Conservation (phyloP, 2,113 vertebrate genomes). For the Cyprinodon variegatus region DNA sequence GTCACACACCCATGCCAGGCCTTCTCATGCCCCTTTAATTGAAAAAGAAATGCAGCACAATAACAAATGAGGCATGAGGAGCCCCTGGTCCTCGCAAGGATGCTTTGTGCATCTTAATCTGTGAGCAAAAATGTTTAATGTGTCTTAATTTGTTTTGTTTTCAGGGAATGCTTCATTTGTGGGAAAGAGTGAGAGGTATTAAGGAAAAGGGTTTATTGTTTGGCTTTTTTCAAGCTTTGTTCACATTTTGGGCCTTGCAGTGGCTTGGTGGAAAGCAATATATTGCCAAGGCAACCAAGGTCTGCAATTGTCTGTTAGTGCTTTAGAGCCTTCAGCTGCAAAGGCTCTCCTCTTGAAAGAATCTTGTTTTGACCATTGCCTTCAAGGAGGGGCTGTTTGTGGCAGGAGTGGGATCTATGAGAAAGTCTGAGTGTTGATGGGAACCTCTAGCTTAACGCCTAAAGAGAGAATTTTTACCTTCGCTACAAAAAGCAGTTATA, state of each 20-base stretch:
- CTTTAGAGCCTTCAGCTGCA: conserved; percentile 73
- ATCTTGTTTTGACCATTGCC: conserved; percentile 49
- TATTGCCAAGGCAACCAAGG: conserved; percentile 73
- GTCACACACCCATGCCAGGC: conserved; percentile 78
- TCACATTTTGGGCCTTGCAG: conserved; percentile 57
- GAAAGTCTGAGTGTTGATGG: conserved; percentile 1
- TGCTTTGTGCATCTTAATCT: conserved; percentile 71
- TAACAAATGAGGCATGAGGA: conserved; percentile 74
- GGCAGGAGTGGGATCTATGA: not conserved
- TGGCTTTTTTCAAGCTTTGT: conserved; percentile 55
- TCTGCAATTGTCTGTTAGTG: conserved; percentile 66
- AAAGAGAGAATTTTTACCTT: too few species aligned
- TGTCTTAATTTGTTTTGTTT: not conserved
- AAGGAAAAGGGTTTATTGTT: conserved; percentile 82
- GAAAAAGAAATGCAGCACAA: conserved; percentile 73
- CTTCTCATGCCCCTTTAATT: conserved; percentile 84
- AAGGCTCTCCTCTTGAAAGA: conserved; percentile 51
- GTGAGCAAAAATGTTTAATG: conserved; percentile 11
- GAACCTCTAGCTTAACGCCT: conserved; percentile 25
- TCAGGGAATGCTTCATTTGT: conserved; percentile 84
- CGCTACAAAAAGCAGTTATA: too few species aligned
- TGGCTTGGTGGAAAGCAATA: conserved; percentile 75
- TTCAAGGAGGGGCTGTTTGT: conserved; percentile 27
- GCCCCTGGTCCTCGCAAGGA: conserved; percentile 75
- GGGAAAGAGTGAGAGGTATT: conserved; percentile 64